Evolutionary conservation across 2,888 invertebrate genomes (phyloP).

Genomic region (Amphiduros pacificus): DNA sequence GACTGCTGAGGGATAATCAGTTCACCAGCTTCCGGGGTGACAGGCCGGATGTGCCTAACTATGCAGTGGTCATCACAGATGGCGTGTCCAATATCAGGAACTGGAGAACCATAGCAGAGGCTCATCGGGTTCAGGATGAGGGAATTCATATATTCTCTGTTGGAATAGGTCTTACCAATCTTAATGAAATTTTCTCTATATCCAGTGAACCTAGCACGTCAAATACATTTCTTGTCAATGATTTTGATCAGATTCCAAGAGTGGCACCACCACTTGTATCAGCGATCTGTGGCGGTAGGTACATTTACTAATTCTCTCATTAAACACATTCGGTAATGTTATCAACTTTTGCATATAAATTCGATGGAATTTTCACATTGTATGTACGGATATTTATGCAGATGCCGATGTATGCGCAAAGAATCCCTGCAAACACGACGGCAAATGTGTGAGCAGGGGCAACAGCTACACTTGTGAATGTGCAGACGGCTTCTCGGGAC

Average conservation of each 20-base stretch:
- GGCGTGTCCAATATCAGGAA: slow-evolving; percentile 12
- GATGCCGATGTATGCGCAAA: slow-evolving; percentile 27
- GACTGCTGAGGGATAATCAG: slow-evolving; percentile 20
- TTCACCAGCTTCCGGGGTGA: slow-evolving; percentile 8
- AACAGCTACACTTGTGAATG: slow-evolving; percentile 44
- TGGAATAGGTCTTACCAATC: slow-evolving; percentile 3
- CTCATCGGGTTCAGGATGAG: slow-evolving; percentile 4
- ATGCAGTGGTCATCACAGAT: slow-evolving; percentile 18
- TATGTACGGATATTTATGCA: too few species aligned
- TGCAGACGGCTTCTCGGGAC: slow-evolving; percentile 43
- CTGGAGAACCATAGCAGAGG: slow-evolving; percentile 15
- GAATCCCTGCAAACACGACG: slow-evolving; percentile 47
- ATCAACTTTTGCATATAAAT: background rate
- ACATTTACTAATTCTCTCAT: slow-evolving; percentile 36
- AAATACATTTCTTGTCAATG: slow-evolving; percentile 12
- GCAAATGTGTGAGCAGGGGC: slow-evolving; percentile 38
- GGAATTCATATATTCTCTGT: slow-evolving; percentile 15
- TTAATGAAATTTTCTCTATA: slow-evolving; percentile 9
- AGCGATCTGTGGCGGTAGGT: slow-evolving; percentile 27
- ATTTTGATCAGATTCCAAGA: slow-evolving; percentile 11
- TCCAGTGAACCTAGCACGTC: slow-evolving; percentile 6
- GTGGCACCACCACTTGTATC: slow-evolving; percentile 9
- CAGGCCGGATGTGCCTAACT: slow-evolving; percentile 10
- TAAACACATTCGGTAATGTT: background rate
- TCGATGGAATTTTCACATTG: too few species aligned